Conservation (phyloP, 2,888 invertebrate genomes). For the Sepiola atlantica region DNA sequence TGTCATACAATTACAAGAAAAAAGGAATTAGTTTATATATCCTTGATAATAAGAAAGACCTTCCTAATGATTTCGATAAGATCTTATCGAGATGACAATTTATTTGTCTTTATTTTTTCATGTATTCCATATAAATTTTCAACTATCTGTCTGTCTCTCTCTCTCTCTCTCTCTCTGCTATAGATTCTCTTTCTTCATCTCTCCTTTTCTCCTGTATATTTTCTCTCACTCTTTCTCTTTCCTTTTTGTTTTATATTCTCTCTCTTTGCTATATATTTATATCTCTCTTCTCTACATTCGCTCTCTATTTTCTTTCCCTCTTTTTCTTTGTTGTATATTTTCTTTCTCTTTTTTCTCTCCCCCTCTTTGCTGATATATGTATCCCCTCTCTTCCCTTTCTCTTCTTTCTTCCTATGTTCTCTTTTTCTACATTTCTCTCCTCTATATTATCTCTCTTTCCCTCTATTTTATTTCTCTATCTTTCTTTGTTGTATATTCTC, state of each 20-base stretch:
- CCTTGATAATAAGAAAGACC: background rate
- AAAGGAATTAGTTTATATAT: background rate
- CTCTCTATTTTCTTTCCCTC: background rate
- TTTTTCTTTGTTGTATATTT: background rate
- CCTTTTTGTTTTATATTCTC: background rate
- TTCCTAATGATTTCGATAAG: background rate
- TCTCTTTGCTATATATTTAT: background rate
- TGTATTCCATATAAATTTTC: background rate
- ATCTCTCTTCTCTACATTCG: too few relatives aligned
- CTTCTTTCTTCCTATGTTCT: background rate
- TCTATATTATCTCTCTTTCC: background rate
- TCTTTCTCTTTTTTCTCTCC: background rate
- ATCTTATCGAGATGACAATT: background rate
- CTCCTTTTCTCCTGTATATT: background rate
- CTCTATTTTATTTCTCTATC: background rate
- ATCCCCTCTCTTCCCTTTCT: background rate
- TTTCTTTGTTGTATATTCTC: background rate
- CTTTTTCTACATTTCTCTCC: background rate
- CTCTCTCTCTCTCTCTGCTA: background rate
- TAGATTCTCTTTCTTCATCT: background rate
- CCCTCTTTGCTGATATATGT: background rate
- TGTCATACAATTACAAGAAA: background rate
- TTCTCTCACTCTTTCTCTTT: background rate
- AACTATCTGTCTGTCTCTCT: background rate
- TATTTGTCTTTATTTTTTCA: background rate